Evolutionary conservation across 2,888 invertebrate genomes (phyloP).

Genomic region (Sepiola atlantica): DNA sequence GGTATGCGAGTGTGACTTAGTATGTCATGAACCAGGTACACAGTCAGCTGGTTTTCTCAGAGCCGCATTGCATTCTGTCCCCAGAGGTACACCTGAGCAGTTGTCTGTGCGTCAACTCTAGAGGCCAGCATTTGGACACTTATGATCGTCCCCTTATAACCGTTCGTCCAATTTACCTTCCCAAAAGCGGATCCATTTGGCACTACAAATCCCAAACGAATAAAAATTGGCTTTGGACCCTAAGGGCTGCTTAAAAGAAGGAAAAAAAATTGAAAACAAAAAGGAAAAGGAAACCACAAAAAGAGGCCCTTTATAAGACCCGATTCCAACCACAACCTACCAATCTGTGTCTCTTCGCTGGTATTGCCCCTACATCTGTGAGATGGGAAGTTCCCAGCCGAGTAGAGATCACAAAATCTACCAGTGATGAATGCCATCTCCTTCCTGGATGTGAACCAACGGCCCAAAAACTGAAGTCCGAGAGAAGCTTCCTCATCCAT

Average conservation of each 20-base stretch:
- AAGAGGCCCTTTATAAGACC: neutral
- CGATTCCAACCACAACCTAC: neutral
- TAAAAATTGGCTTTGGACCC: neutral
- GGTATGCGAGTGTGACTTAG: neutral
- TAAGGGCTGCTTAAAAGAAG: neutral
- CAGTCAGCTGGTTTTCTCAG: conserved; percentile 32
- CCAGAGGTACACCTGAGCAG: conserved; percentile 32
- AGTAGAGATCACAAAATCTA: no score
- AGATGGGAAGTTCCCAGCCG: no score
- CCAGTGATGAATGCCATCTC: no score
- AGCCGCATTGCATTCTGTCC: neutral
- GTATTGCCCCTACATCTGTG: no score
- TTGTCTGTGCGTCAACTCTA: neutral
- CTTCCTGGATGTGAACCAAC: no score
- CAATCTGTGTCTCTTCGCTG: no score
- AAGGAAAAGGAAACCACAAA: no score
- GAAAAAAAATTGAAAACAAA: neutral
- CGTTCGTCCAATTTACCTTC: neutral
- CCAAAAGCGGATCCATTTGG: neutral
- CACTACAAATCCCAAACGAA: conserved; percentile 22
- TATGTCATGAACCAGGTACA: neutral
- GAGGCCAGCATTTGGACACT: neutral
- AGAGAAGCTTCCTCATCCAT: no score
- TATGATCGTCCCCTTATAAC: neutral
- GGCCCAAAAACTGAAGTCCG: no score